Evolutionary conservation across 35 echinoderm and acorn worm species (phyloP).

Genomic region (Ophioderma brevispina): DNA sequence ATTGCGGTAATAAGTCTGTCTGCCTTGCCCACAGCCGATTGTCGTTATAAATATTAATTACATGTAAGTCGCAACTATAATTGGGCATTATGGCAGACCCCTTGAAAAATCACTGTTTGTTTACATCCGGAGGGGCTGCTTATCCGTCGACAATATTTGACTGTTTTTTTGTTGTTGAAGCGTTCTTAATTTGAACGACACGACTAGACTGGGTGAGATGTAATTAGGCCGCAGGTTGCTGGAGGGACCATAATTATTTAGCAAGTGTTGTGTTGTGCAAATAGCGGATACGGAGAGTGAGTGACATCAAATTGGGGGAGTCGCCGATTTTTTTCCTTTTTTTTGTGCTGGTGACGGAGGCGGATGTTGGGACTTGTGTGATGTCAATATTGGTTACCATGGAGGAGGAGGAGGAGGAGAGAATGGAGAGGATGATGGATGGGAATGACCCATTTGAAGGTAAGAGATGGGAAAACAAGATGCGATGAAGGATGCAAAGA

Average conservation of each 20-base stretch:
- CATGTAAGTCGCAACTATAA: background rate
- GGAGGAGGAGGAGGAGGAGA: background rate
- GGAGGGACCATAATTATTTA: background rate
- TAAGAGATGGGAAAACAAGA: background rate
- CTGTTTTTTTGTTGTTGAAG: background rate
- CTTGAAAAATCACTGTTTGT: background rate
- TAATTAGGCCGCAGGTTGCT: background rate
- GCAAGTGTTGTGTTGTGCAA: background rate
- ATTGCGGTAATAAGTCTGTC: background rate
- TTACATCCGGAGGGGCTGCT: background rate
- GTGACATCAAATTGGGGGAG: background rate
- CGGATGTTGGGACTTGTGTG: background rate
- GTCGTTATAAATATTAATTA: background rate
- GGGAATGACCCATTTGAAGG: conserved; percentile 3
- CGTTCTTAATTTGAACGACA: background rate
- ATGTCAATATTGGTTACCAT: background rate
- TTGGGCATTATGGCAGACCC: background rate
- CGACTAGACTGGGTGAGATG: background rate
- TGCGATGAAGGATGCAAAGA: too few species aligned
- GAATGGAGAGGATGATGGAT: background rate
- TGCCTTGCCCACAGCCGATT: background rate
- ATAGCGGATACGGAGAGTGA: background rate
- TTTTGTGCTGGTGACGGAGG: background rate
- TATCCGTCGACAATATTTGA: too few species aligned
- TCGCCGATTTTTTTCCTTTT: too few species aligned